Base-by-base conservation (phyloP, 2,888 invertebrate genomes). In the Pachydiplax longipennis region DNA sequence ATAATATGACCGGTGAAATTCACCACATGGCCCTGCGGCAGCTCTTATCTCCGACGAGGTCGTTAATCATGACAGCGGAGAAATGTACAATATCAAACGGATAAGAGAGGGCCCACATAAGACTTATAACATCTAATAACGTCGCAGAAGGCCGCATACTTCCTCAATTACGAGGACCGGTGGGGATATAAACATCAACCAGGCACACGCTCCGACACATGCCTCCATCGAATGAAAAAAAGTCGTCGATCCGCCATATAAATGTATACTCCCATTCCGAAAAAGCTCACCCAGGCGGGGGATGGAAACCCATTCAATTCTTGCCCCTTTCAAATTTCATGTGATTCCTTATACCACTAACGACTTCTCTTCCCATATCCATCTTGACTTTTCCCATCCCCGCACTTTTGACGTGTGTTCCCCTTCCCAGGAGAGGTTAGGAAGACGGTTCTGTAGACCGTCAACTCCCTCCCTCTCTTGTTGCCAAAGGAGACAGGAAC, bases 401-500 rank as follows among this genome's bases (percentile, higher is more conserved):
- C 44, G 44, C 44, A 40, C 25, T 25, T 35, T 8, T 48, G 8
- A n/a, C 22, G 5, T 12, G 44, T 8, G n/a, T 6, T 8, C 80
- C 18, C 81, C 65, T 31, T 83, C 83, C 58, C 83, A 25, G 25
- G 73, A 73, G 73, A 73, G 73, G 65, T 22, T 65, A 25, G 65
- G 31, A 73, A 53, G 53, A 18, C 53, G 53, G 53, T 18, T 53
- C 53, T 22, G 40, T 40, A 18, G 82, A 48, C 82, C 13, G 25
- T 73, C 53, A 0, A 3, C 18, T 22, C 65, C 8, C 53, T 13
- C 5, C 58, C 58, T 12, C 53, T 37, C 37, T 25, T 22, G 61
- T 87, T 87, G 58, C 87, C 61, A 37, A 87, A 87, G 87, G 83
- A 83, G 83, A 58, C 58, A 83, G 83, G 87, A 87, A 61, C 87